Conservation (phyloP, 2,797 vertebrate genomes). For the Rhinogobio ventralis region DNA sequence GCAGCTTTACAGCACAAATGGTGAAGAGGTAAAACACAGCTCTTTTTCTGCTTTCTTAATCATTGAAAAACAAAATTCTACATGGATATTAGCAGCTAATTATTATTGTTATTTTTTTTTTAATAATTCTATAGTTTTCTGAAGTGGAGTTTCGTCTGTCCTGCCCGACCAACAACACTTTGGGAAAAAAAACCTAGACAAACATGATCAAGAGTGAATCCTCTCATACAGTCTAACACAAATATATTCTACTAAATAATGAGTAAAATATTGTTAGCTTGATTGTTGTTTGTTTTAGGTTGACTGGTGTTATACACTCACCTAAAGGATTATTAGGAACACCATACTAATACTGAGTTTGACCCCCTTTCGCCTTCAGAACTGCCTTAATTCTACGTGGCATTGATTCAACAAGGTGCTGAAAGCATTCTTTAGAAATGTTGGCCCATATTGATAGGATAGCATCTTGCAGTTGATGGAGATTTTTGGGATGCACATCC, state of each 20-base stretch:
- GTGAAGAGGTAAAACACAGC: not conserved
- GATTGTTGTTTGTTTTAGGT: not conserved
- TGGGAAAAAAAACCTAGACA: not conserved
- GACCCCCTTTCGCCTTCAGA: too few relatives aligned
- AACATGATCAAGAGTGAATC: not conserved
- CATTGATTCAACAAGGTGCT: too few relatives aligned
- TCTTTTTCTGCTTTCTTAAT: too few relatives aligned
- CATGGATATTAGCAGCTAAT: not conserved
- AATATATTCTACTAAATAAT: not conserved
- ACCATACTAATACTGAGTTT: too few relatives aligned
- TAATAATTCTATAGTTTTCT: not conserved
- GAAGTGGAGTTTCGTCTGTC: not conserved
- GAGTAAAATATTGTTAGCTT: not conserved
- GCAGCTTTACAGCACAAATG: not conserved
- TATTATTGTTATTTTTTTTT: not conserved
- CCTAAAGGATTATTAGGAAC: too few relatives aligned
- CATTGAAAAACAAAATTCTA: rapidly evolving
- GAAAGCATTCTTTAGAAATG: too few relatives aligned
- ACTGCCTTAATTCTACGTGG: too few relatives aligned
- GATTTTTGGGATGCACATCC: too few relatives aligned
- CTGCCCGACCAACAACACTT: not conserved
- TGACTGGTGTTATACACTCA: not conserved
- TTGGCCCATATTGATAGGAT: too few relatives aligned
- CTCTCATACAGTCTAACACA: not conserved
- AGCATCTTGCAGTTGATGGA: too few relatives aligned